Evolutionary conservation across 2,888 invertebrate genomes (phyloP).

Genomic region (Dendrolimus pini): DNA sequence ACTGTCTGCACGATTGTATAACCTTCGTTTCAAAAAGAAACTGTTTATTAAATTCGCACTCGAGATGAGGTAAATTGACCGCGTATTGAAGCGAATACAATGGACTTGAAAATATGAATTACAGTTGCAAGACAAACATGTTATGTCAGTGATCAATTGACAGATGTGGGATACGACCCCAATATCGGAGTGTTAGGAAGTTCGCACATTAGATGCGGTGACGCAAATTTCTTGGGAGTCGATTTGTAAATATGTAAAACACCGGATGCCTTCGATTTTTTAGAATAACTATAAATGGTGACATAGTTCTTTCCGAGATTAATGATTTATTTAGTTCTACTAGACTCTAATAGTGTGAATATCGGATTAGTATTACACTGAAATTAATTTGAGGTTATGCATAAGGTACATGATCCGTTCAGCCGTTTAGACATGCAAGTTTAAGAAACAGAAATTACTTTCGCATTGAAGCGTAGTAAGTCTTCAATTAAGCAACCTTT

Average conservation of each 20-base stretch:
- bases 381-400: too few species aligned
- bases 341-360: too few species aligned
- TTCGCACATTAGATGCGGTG: slow-evolving; percentile 5
- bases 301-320: too few species aligned
- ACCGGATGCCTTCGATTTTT: neutral
- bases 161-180: slow-evolving; percentile 53
- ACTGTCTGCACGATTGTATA: slow-evolving; percentile 15
- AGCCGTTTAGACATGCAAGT: too few species aligned
- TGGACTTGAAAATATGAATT: neutral
- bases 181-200: slow-evolving; percentile 27
- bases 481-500: too few species aligned
- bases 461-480: too few species aligned
- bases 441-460: too few species aligned
- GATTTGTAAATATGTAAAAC: neutral
- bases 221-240: neutral
- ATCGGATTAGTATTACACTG: too few species aligned
- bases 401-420: too few species aligned
- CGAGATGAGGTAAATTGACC: neutral
- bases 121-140: neutral
- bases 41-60: slow-evolving; percentile 7
- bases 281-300: too few species aligned
- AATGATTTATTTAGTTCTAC: too few species aligned
- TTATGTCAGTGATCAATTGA: slow-evolving; percentile 36
- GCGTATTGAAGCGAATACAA: neutral
- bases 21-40: slow-evolving; percentile 28